A percentile compares a stretch with the other conserved stretches of the same genome.
Conservation (phyloP, 2,797 vertebrate species). For the Lepus oiostolus region DNA sequence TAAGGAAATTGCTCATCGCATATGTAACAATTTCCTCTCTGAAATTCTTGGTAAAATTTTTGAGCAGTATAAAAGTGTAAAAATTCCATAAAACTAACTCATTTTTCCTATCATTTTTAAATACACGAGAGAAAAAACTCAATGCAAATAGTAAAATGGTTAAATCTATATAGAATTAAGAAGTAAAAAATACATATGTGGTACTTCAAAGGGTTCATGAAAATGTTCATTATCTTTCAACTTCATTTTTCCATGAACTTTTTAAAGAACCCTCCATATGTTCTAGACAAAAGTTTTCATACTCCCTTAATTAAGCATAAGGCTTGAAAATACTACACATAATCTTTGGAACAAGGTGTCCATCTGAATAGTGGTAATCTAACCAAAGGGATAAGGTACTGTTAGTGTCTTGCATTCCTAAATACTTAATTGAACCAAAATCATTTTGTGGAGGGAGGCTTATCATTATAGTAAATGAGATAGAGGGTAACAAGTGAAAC, state of each 20-base stretch:
- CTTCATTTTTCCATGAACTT: no score
- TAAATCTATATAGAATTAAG: neutral
- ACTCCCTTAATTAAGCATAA: neutral
- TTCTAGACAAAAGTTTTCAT: neutral
- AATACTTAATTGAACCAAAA: slow-evolving; percentile 73
- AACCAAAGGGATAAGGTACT: slow-evolving; percentile 39
- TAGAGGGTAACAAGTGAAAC: slow-evolving; percentile 49
- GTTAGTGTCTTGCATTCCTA: slow-evolving; percentile 48
- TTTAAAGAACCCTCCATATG: no score
- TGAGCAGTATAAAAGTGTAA: neutral
- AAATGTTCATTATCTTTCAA: no score
- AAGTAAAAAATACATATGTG: neutral
- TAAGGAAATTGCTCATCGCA: neutral
- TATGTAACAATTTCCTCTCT: neutral
- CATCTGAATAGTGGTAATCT: slow-evolving; percentile 12
- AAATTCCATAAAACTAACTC: neutral
- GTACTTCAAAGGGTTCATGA: no score
- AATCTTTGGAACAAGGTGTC: neutral
- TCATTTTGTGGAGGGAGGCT: slow-evolving; percentile 60
- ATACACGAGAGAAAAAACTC: neutral
- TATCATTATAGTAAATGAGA: slow-evolving; percentile 73
- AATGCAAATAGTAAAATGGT: neutral
- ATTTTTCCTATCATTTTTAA: neutral
- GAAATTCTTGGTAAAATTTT: slow-evolving; percentile 27
- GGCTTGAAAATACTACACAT: neutral